Evolutionary conservation across 2,888 invertebrate genomes (phyloP).

Genomic region (Bhutanitis thaidina): DNA sequence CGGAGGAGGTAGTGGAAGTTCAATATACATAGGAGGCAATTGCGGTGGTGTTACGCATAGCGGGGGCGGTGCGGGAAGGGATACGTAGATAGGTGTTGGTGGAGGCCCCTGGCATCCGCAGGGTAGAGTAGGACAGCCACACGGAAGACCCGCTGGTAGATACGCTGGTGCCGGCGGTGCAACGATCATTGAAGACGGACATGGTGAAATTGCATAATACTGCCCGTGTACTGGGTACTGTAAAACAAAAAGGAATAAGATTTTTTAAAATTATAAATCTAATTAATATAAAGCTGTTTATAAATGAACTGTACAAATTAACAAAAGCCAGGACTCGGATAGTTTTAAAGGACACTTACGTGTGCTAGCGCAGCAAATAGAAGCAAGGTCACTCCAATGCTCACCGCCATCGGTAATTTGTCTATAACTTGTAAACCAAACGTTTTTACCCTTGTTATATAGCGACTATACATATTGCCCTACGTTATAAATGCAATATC

Average conservation of each 20-base stretch:
- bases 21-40: conserved; percentile 49
- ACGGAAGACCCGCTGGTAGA: conserved; percentile 12
- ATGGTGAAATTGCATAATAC: conserved; percentile 45
- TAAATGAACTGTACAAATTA: too few species aligned
- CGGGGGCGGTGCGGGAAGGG: conserved; percentile 56
- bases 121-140: conserved; percentile 29
- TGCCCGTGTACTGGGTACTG: conserved; percentile 51
- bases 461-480: conserved; percentile 44
- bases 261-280: too few species aligned
- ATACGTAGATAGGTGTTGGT: conserved; percentile 50
- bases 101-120: conserved; percentile 39
- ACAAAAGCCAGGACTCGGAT: too few species aligned
- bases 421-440: conserved; percentile 33
- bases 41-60: conserved; percentile 56
- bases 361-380: conserved; percentile 43
- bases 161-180: conserved; percentile 29
- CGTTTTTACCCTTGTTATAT: conserved; percentile 43
- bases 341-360: conserved; percentile 39
- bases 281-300: too few species aligned
- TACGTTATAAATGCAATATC: conserved; percentile 34
- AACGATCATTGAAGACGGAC: conserved; percentile 25
- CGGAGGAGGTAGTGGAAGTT: conserved; percentile 49
- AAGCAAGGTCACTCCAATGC: conserved; percentile 39
- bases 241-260: conserved; percentile 22
- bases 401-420: conserved; percentile 46